phyloP scores from a whole-genome alignment of 2,888 invertebrate genomes.

The Xylota segnis region DNA sequence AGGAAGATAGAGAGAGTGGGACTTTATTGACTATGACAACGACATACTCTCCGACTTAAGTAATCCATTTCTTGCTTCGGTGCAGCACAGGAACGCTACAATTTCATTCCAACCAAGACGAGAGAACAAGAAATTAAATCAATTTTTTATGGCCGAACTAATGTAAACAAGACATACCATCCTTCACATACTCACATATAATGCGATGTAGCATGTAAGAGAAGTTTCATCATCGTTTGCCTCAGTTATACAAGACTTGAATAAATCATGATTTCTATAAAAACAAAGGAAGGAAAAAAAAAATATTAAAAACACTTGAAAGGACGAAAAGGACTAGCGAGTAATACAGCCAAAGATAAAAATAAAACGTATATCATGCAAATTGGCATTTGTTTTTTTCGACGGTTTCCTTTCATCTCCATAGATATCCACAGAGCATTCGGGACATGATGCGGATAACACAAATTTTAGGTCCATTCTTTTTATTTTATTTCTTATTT shows the following conservation, averaged over 20 bases:
- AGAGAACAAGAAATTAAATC: slow-evolving; percentile 29
- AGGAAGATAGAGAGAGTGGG: no score
- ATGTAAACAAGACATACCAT: slow-evolving; percentile 15
- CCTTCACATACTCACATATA: slow-evolving; percentile 1
- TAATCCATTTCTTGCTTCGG: slow-evolving; percentile 11
- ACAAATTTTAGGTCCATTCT: slow-evolving; percentile 1
- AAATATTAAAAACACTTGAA: slow-evolving; percentile 8
- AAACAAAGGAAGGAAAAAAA: slow-evolving; percentile 4
- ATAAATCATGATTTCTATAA: slow-evolving; percentile 40
- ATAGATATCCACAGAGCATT: neutral
- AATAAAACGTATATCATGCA: slow-evolving; percentile 29
- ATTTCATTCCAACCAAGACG: neutral
- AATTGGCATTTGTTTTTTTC: slow-evolving; percentile 21
- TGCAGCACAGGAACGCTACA: neutral
- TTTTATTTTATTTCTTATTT: neutral
- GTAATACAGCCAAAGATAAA: slow-evolving; percentile 11
- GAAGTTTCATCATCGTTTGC: slow-evolving; percentile 34
- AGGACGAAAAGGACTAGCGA: neutral
- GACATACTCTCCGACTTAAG: neutral
- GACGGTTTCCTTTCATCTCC: neutral
- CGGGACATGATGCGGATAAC: neutral
- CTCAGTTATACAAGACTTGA: slow-evolving; percentile 23
- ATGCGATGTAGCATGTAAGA: neutral
- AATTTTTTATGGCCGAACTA: slow-evolving; percentile 12
- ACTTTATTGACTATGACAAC: neutral